A percentile compares a stretch with the other conserved stretches of the same genome.
phyloP scores from a whole-genome alignment of 2,888 invertebrate genomes.

The Lasioglossum pauxillum region DNA sequence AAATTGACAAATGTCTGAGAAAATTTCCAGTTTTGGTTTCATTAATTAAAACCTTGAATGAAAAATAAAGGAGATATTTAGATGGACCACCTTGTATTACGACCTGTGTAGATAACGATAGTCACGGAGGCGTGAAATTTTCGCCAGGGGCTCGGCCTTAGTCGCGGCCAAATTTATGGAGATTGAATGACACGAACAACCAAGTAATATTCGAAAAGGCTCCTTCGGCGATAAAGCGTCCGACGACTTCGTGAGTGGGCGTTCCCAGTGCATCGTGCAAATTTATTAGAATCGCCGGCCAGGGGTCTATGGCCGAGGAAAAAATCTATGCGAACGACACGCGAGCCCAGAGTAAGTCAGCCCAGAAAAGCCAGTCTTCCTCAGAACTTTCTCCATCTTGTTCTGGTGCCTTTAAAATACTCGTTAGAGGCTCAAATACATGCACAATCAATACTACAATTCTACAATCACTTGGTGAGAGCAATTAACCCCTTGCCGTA shows the following conservation, averaged over 20 bases:
- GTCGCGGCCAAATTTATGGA: constrained; percentile 54
- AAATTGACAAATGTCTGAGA: no score
- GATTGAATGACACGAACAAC: constrained; percentile 51
- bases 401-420: background rate
- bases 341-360: background rate
- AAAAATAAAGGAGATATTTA: no score
- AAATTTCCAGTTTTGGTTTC: no score
- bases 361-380: background rate
- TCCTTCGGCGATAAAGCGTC: constrained; percentile 26
- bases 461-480: no score
- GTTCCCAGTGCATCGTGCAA: constrained; percentile 47
- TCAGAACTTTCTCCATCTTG: background rate
- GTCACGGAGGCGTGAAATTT: constrained; percentile 26
- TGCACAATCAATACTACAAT: background rate
- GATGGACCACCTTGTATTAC: background rate
- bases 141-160: background rate
- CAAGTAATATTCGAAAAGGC: constrained; percentile 45
- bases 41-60: no score
- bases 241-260: constrained; percentile 27
- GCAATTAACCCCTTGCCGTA: no score
- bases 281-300: constrained; percentile 48
- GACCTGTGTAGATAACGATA: background rate
- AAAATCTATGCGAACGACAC: constrained; percentile 49
- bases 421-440: background rate
- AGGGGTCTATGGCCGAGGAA: constrained; percentile 37